Percentiles rank a stretch among this genome's conserved stretches.
Evolutionary conservation across 1,140 invertebrate species (phyloP).

Genomic region (Solenopsis fugax): DNA sequence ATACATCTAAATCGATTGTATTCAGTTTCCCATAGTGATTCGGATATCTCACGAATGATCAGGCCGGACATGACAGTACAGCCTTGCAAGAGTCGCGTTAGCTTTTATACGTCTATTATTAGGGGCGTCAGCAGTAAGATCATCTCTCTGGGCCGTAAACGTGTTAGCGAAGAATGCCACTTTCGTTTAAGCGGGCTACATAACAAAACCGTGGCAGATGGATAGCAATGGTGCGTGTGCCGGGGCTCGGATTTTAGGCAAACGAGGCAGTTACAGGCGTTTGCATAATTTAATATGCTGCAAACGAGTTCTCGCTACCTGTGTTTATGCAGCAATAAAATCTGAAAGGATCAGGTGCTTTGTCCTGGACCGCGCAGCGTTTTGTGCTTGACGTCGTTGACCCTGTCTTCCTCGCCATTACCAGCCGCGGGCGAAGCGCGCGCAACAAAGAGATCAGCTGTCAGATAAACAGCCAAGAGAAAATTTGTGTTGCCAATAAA

Average conservation of each 20-base stretch:
- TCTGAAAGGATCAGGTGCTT: slow-evolving; percentile 65
- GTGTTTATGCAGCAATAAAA: slow-evolving; percentile 66
- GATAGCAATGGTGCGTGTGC: slow-evolving; percentile 65
- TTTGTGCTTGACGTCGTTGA: slow-evolving; percentile 63
- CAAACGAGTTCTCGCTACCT: slow-evolving; percentile 62
- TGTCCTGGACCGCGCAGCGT: slow-evolving; percentile 59
- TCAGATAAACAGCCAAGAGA: slow-evolving; percentile 64
- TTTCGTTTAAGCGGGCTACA: slow-evolving; percentile 62
- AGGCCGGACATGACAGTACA: slow-evolving; percentile 40
- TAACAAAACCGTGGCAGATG: slow-evolving; percentile 64
- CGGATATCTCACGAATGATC: slow-evolving; percentile 53
- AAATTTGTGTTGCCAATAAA: slow-evolving; percentile 66
- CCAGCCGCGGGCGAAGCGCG: slow-evolving; percentile 61
- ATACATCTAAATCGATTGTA: not conserved
- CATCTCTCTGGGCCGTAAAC: slow-evolving; percentile 60
- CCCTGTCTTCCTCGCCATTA: slow-evolving; percentile 63
- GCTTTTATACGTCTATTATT: slow-evolving; percentile 65
- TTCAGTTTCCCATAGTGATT: slow-evolving; percentile 41
- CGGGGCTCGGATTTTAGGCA: slow-evolving; percentile 62
- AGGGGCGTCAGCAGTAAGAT: slow-evolving; percentile 63
- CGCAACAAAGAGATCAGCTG: slow-evolving; percentile 65
- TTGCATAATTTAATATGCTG: slow-evolving; percentile 66
- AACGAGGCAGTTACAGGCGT: slow-evolving; percentile 65
- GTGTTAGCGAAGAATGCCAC: slow-evolving; percentile 65
- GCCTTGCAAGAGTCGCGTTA: slow-evolving; percentile 58